Evolutionary conservation across 2,113 vertebrate genomes (phyloP).

Genomic region (Anser brachyrhynchus): DNA sequence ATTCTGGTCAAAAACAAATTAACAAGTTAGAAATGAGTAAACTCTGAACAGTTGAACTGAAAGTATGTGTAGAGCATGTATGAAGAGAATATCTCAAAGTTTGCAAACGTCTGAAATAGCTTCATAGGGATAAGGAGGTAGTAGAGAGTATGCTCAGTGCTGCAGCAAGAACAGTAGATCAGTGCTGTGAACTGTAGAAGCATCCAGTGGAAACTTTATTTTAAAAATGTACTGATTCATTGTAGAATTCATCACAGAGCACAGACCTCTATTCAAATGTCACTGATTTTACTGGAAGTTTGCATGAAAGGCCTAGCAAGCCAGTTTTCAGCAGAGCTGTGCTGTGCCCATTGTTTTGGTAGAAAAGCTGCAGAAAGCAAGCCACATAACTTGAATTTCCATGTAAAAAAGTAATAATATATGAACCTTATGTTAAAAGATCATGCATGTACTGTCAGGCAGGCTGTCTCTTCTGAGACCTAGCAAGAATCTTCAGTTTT

Average conservation of each 20-base stretch:
- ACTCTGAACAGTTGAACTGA: not conserved
- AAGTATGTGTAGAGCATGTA: not conserved
- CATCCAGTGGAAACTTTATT: not conserved
- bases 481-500: not conserved
- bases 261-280: not conserved
- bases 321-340: not conserved
- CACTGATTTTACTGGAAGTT: not conserved
- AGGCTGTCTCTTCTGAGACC: not conserved
- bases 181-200: not conserved
- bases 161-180: not conserved
- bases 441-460: not conserved
- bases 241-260: not conserved
- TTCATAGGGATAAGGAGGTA: not conserved
- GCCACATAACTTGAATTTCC: not conserved
- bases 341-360: not conserved
- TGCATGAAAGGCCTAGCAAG: not conserved
- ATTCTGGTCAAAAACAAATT: not conserved
- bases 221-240: not conserved
- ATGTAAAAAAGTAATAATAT: not conserved
- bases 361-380: not conserved
- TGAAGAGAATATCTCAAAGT: not conserved
- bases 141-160: not conserved
- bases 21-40: not conserved
- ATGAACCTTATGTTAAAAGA: not conserved
- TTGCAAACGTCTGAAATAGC: not conserved